Base-by-base conservation (phyloP, 2,888 invertebrate genomes). In the Caenorhabditis sp. region DNA sequence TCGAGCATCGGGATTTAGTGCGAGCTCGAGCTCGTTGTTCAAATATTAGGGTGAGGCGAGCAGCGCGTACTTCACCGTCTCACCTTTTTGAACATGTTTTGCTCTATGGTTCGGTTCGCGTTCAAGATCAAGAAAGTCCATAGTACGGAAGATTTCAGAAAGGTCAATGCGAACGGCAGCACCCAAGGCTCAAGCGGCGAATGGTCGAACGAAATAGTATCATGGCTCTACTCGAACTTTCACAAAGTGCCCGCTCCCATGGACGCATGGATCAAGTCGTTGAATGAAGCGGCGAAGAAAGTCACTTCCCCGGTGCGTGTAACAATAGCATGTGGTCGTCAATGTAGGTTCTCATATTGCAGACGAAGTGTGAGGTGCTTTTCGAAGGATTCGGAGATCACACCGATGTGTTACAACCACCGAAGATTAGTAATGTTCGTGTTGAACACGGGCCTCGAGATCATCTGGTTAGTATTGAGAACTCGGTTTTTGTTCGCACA, bases 271-370 rank as follows among this genome's bases (percentile, higher is more conserved):
- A 85, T 90, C 24, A 85, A 87, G 66, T 86, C 90, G 13, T 83
- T 90, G 30, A 90, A 90, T 80, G 90, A 90, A 15, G 89, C 90
- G 39, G 89, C 89, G 17, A 87, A 85, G 58, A 90, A 90, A 82
- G 83, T 86, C 20, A 83, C 86, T 9, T 73, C 81, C 20, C 87
- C 89, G 87, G 90, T 90, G 66, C 41, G 30, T 35, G 2, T 7
- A 35, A 35, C 22, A 11, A 45, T 13, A 37, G 30, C 41, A 24
- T 26, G 20, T 56, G 20, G 20, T 5, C 22, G 62, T 48, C n/a
- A 2, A 20, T 22, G 22, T 6, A 11, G 5, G 32, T 39, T 68
- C 56, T 53, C 66, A 61, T 46, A 41, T 78, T 84, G 20, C 78
- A 86, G 86, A 75, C 81, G 32, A 82, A 83, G 62, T 85, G 85